Percentiles rank a stretch among this genome's conserved stretches.
Conservation (phyloP, 1,140 invertebrate genomes). For the Drosophila grimshawi region DNA sequence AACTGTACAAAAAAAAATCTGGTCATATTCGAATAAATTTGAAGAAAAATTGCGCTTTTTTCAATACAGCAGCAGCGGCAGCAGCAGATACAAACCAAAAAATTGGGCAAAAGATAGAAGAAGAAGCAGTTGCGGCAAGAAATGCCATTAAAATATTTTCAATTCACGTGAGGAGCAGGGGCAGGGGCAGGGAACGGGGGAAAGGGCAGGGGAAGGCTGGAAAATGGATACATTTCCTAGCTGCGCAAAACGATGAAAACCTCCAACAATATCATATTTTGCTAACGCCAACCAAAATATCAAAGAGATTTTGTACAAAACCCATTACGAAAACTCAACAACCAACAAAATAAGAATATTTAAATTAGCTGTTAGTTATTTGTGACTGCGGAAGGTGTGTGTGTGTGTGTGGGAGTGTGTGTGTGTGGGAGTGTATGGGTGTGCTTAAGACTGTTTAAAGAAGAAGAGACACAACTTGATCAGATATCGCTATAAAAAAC, state of each 20-base stretch:
- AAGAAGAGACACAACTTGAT: not conserved
- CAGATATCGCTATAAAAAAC: not conserved
- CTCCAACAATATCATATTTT: not conserved
- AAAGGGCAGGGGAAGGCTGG: not conserved
- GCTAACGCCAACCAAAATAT: not conserved
- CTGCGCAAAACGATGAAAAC: not conserved
- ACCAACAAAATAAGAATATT: constrained; percentile 3
- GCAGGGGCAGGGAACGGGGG: too few relatives aligned
- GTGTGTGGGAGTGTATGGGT: not conserved
- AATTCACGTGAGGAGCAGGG: too few relatives aligned
- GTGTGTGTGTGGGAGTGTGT: not conserved
- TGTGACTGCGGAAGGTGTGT: not conserved
- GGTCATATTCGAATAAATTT: constrained; percentile 1
- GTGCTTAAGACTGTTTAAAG: too few relatives aligned
- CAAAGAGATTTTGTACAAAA: not conserved
- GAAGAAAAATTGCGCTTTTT: not conserved
- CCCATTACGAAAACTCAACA: not conserved
- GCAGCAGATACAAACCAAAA: not conserved
- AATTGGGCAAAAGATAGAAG: not conserved
- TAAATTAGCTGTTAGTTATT: constrained; percentile 3
- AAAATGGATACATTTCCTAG: not conserved
- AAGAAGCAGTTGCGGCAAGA: too few relatives aligned
- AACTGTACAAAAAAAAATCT: not conserved
- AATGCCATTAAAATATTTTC: not conserved
- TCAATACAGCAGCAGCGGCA: not conserved